Percentiles rank a stretch among this genome's conserved stretches.
Evolutionary conservation across 2,797 vertebrate genomes (phyloP).

Genomic region (Cyclopterus lumpus): DNA sequence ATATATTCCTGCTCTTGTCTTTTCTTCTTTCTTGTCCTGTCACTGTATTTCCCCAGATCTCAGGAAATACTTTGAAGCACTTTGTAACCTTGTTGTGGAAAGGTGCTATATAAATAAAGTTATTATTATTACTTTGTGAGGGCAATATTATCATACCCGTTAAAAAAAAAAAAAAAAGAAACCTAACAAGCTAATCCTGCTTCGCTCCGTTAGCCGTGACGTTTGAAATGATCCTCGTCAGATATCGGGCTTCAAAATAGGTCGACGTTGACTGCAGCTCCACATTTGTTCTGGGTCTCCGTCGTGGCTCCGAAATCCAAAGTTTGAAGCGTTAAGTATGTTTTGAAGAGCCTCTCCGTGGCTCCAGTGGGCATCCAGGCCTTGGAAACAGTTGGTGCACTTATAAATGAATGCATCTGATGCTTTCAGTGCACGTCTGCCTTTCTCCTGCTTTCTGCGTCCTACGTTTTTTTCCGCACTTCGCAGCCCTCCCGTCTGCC

Average conservation of each 20-base stretch:
- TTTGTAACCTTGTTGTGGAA: too few species aligned
- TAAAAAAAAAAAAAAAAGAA: not conserved
- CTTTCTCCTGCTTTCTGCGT: slow-evolving; percentile 4
- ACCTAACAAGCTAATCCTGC: not conserved
- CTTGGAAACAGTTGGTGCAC: slow-evolving; percentile 48
- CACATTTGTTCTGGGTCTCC: slow-evolving; percentile 38
- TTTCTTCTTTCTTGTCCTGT: not conserved
- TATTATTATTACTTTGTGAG: not conserved
- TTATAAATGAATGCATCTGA: slow-evolving; percentile 65
- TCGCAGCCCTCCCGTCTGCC: not conserved
- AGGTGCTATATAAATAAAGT: too few species aligned
- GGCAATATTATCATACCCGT: not conserved
- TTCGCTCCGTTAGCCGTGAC: not conserved
- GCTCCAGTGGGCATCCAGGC: slow-evolving; percentile 36
- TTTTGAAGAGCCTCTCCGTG: slow-evolving; percentile 51
- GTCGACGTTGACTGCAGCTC: slow-evolving; percentile 24
- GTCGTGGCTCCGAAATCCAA: slow-evolving; percentile 39
- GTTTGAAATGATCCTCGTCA: slow-evolving; percentile 2
- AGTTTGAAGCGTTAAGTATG: slow-evolving; percentile 48
- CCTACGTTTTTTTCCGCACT: slow-evolving; percentile 26
- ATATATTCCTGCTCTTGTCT: not conserved
- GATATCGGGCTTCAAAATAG: slow-evolving; percentile 21
- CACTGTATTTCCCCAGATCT: not conserved
- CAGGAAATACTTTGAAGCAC: not conserved
- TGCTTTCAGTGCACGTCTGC: not conserved